A percentile compares a stretch with the other conserved stretches of the same genome.
phyloP scores from a whole-genome alignment of 2,797 vertebrate species.

The Tokudaia muenninki region DNA sequence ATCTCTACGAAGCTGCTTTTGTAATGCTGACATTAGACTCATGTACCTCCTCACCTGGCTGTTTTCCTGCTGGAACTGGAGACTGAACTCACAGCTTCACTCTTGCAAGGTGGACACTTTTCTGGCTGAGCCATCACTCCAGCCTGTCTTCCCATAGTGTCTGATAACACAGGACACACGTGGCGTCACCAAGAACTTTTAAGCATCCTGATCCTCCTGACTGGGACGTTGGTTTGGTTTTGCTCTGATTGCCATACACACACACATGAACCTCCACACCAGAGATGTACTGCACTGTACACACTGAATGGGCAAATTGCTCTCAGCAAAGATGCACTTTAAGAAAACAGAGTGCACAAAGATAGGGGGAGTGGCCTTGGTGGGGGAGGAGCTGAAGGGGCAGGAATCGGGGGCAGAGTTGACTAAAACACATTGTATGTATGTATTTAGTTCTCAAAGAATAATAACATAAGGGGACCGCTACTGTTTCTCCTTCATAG shows the following conservation, averaged over 20 bases:
- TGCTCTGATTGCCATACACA: not conserved
- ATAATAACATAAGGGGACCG: not conserved
- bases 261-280: too few relatives aligned
- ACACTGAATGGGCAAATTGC: not conserved
- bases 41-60: not conserved
- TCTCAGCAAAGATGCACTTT: not conserved
- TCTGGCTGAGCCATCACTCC: not conserved
- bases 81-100: not conserved
- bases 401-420: not conserved
- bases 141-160: not conserved
- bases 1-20: not conserved
- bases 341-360: not conserved
- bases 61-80: not conserved
- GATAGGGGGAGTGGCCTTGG: not conserved
- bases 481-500: not conserved
- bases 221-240: not conserved
- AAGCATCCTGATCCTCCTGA: fast-evolving
- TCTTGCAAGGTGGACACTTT: not conserved
- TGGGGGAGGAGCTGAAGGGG: not conserved
- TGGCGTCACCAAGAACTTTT: not conserved
- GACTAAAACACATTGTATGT: not conserved
- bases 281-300: not conserved
- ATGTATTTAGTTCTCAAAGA: not conserved
- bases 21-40: not conserved
- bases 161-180: not conserved